A percentile compares a stretch with the other conserved stretches of the same genome.
phyloP scores from a whole-genome alignment of 2,888 invertebrate genomes.

The Erebia ligea region DNA sequence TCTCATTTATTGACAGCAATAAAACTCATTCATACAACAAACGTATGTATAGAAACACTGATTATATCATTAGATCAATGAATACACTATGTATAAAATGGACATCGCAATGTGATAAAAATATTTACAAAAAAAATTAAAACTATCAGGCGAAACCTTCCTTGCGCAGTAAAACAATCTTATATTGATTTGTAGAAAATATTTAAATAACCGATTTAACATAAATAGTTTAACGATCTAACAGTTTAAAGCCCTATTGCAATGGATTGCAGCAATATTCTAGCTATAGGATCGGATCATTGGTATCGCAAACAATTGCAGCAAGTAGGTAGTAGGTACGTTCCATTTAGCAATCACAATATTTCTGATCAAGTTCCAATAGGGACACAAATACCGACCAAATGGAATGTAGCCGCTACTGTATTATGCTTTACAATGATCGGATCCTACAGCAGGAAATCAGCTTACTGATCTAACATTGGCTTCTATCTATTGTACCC shows the following conservation, averaged over 20 bases:
- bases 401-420: background rate
- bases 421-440: background rate
- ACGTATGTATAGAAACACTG: constrained; percentile 46
- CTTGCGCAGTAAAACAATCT: constrained; percentile 36
- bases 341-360: background rate
- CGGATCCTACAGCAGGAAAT: background rate
- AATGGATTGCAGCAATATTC: background rate
- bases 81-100: constrained; percentile 45
- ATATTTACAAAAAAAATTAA: constrained; percentile 48
- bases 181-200: constrained; percentile 21
- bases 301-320: background rate
- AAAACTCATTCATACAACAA: constrained; percentile 69
- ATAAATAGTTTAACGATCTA: constrained; percentile 35
- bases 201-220: constrained; percentile 30
- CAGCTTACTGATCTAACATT: constrained; percentile 44
- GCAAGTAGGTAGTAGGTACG: background rate
- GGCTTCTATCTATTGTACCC: constrained; percentile 58
- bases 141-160: constrained; percentile 50
- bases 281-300: background rate
- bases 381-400: background rate
- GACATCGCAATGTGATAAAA: constrained; percentile 34
- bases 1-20: constrained; percentile 69
- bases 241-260: constrained; percentile 29
- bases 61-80: constrained; percentile 39
- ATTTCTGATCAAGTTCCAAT: background rate